Evolutionary conservation across 1,140 invertebrate genomes (phyloP), one percentile per base, ranked within the genome.

Genomic region (Antheraea mylitta): DNA sequence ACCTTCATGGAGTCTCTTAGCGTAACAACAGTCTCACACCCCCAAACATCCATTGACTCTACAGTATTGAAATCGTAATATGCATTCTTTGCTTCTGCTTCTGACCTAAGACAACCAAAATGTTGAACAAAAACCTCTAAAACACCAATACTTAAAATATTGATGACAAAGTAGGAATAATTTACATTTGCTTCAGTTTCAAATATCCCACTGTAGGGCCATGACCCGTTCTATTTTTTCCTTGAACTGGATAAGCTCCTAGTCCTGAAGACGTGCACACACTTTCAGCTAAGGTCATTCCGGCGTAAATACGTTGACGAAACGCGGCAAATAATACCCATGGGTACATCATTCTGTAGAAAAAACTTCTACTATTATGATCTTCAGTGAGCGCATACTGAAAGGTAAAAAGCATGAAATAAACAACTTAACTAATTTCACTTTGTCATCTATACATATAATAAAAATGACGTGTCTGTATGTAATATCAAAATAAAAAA

Each of bases 261-360:
- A 99, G 92, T 0, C 97, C 98, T 18, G 96, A 95, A 85, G 96
- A 96, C 18, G 97, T 97, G 83, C 98, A 99, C n/a, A 97, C 96
- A 86, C 96, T 97, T 89, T 99, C 98, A 0, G 98, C 96, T 18
- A 99, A 83, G 3, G 96, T 95, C 94, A 99, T 96, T 0, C 97
- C 98, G 22, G 95, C 95, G 82, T 98, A 99, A 64, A 99, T 96
- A 67, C 98, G 94, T 89, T 97, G 96, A 8, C 98, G 95, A 88
- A 99, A 99, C 64, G 95, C 95, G 30, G 97, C 95, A 85, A 99
- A 99, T 62, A 96, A 94, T 0, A 97, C 95, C 89, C 96, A 96
- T 74, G 97, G 96, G 82, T 98, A 99, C 83, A 97, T 94, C 64
- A 98, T 91, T 67, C 96, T 94, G 79, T 97, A 98, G 59, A 96